phyloP scores from a whole-genome alignment of 2,113 vertebrate species.

The Enhydra lutris region DNA sequence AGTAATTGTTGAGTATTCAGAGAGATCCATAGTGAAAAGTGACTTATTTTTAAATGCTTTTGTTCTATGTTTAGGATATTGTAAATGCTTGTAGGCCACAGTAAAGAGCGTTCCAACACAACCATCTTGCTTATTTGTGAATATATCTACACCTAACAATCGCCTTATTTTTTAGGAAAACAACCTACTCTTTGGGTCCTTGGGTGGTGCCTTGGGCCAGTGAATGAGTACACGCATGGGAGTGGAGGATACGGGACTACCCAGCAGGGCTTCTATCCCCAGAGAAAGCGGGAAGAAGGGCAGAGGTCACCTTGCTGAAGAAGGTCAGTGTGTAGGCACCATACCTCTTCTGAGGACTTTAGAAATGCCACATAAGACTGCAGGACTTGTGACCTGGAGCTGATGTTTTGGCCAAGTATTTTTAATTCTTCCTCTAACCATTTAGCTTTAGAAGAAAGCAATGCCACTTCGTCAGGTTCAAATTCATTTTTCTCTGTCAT shows the following conservation, averaged over 20 bases:
- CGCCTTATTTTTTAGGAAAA: not conserved
- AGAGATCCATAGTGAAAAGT: not conserved
- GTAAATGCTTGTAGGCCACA: not conserved
- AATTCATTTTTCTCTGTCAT: constrained; percentile 82
- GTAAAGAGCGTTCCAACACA: not conserved
- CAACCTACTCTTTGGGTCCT: not conserved
- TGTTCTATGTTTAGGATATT: not conserved
- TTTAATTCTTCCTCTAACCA: constrained; percentile 85
- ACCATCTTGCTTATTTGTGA: not conserved
- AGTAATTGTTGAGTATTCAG: not conserved
- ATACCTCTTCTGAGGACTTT: constrained; percentile 86
- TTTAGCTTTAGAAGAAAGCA: constrained; percentile 78
- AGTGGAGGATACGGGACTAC: not conserved
- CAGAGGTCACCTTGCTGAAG: not conserved
- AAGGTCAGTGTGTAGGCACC: not conserved
- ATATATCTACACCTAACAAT: not conserved
- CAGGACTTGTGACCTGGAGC: constrained; percentile 82
- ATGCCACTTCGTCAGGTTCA: constrained; percentile 72
- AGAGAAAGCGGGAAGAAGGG: not conserved
- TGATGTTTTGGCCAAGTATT: constrained; percentile 79
- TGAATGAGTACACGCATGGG: not conserved
- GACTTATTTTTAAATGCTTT: constrained; percentile 17
- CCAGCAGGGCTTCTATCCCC: not conserved
- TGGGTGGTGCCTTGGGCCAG: not conserved
- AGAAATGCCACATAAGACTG: constrained; percentile 86